These are phyloP conservation scores for Lepidurus apus DNA, from an alignment of 1,140 invertebrate species.

Conservation along the genomic window DNA sequence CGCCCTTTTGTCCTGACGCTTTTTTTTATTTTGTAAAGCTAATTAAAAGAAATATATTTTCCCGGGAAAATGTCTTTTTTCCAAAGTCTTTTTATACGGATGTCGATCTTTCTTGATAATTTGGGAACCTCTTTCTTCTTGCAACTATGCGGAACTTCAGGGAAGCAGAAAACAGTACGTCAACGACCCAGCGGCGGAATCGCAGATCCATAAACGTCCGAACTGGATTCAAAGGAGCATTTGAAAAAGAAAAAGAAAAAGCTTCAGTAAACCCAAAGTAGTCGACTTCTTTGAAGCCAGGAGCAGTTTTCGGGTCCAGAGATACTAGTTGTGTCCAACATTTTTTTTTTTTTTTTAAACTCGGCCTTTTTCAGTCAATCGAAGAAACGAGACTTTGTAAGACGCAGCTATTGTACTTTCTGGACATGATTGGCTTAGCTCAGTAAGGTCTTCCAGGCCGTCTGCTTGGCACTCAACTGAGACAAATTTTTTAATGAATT, in stretches of 20 bases:
- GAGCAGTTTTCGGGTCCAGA: neutral
- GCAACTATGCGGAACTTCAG: too few species aligned
- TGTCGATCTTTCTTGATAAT: too few species aligned
- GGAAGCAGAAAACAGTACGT: too few species aligned
- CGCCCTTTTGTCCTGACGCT: too few species aligned
- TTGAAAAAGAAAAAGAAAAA: neutral
- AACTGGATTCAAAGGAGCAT: neutral
- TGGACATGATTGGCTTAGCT: constrained; percentile 14
- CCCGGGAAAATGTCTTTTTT: too few species aligned
- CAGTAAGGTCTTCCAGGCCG: neutral
- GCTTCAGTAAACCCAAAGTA: neutral
- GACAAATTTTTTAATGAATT: neutral
- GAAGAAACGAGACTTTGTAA: neutral
- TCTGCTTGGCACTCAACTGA: neutral
- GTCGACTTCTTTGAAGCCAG: neutral
- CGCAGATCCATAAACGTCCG: neutral
- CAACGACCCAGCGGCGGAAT: neutral
- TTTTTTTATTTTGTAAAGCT: too few species aligned
- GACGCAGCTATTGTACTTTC: neutral
- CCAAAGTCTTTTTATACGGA: too few species aligned
- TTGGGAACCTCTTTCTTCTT: too few species aligned
- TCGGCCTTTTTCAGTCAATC: neutral
- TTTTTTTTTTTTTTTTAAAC: neutral
- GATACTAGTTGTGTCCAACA: neutral
- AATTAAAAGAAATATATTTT: too few species aligned